Evolutionary conservation across 1,140 invertebrate genomes (phyloP).

Genomic region (Drosophila santomea): DNA sequence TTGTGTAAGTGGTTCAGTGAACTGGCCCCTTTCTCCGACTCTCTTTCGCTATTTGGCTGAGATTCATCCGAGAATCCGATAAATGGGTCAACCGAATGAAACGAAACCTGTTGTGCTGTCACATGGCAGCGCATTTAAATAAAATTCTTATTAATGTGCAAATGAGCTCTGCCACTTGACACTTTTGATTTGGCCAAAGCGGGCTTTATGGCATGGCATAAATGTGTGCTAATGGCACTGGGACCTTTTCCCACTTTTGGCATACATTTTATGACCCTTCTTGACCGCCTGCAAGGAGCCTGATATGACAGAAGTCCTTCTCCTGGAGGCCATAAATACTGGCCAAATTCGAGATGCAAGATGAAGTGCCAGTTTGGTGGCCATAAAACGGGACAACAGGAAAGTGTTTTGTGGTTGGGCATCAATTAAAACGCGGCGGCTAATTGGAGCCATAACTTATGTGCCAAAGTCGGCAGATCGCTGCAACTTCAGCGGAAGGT

Average conservation of each 20-base stretch:
- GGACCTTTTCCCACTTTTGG: neutral
- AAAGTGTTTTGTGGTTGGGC: neutral
- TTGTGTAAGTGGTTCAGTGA: conserved; percentile 60
- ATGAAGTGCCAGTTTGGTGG: conserved; percentile 21
- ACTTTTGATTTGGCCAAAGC: conserved; percentile 67
- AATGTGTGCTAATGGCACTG: conserved; percentile 58
- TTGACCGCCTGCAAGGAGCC: conserved; percentile 23
- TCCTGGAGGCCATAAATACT: conserved; percentile 23
- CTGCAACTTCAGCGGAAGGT: neutral
- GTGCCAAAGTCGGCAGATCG: conserved; percentile 11
- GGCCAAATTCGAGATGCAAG: conserved; percentile 27
- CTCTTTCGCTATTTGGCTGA: neutral
- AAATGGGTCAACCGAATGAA: conserved; percentile 66
- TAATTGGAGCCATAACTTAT: conserved; percentile 35
- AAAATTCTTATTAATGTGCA: conserved; percentile 78
- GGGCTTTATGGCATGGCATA: conserved; percentile 52
- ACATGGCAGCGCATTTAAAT: conserved; percentile 58
- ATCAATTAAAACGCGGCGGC: conserved; percentile 31
- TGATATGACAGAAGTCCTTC: conserved; percentile 37
- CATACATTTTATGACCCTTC: conserved; percentile 57
- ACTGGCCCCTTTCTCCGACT: conserved; percentile 32
- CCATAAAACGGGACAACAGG: conserved; percentile 22
- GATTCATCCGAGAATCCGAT: conserved; percentile 15
- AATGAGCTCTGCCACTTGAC: conserved; percentile 67
- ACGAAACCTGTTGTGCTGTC: conserved; percentile 41